Conservation (phyloP, 2,888 invertebrate species). For the Eurois occulta region DNA sequence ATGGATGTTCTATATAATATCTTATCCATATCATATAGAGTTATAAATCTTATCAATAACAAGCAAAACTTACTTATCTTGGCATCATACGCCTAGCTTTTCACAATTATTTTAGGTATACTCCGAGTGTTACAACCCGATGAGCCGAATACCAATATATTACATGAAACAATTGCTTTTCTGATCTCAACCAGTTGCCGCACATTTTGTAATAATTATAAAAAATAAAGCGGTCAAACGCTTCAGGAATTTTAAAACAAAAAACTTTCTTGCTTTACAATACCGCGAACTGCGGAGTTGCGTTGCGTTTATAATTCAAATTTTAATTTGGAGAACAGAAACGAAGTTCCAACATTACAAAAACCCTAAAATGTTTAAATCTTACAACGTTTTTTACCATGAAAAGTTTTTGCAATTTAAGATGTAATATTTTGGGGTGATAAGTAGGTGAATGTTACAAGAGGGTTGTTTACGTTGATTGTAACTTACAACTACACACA, state of each 20-base stretch:
- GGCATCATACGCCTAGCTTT: neutral
- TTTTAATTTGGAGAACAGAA: slow-evolving; percentile 7
- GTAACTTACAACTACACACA: neutral
- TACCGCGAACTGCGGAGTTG: neutral
- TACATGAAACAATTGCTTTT: neutral
- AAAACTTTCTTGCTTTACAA: neutral
- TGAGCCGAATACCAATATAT: neutral
- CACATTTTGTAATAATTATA: neutral
- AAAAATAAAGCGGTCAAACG: neutral
- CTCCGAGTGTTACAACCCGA: neutral
- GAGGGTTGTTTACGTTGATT: neutral
- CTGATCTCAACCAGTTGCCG: neutral
- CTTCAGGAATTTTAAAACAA: neutral
- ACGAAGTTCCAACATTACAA: slow-evolving; percentile 5
- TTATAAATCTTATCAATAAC: neutral
- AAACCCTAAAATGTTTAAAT: slow-evolving; percentile 9
- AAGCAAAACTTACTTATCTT: neutral
- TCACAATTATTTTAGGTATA: neutral
- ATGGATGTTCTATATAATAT: neutral
- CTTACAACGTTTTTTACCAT: neutral
- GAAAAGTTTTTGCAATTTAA: neutral
- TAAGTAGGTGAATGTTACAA: neutral
- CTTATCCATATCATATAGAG: too few relatives aligned
- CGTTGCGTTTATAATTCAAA: slow-evolving; percentile 5
- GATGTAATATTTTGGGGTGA: neutral